Percentiles rank a stretch among this genome's conserved stretches.
Conservation (phyloP, 1,140 invertebrate species). For the Psix sp. region DNA sequence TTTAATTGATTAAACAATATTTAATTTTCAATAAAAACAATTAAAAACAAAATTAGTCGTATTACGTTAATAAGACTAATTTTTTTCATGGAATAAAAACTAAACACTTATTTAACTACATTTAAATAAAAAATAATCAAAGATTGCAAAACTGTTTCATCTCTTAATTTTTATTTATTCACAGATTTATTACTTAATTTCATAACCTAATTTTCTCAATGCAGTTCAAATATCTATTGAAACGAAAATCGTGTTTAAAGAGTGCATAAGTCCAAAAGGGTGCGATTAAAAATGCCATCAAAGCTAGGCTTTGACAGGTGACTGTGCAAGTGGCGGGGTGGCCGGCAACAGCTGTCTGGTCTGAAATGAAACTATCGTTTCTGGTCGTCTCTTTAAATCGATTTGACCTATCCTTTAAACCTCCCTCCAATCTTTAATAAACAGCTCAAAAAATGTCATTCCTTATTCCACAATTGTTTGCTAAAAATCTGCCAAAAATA, state of each 20-base stretch:
- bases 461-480: not conserved
- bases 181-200: too few relatives aligned
- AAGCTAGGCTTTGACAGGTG: constrained; percentile 67
- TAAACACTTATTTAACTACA: too few relatives aligned
- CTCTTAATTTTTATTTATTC: too few relatives aligned
- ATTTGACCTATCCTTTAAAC: not conserved
- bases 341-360: constrained; percentile 64
- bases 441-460: not conserved
- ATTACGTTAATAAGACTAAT: too few relatives aligned
- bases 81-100: too few relatives aligned
- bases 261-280: constrained; percentile 7
- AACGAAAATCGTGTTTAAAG: not conserved
- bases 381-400: not conserved
- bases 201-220: too few relatives aligned
- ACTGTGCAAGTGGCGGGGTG: constrained; percentile 25
- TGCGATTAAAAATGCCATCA: constrained; percentile 73
- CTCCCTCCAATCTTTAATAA: not conserved
- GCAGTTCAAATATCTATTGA: too few relatives aligned
- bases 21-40: too few relatives aligned
- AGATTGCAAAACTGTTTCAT: too few relatives aligned
- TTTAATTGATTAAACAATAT: too few relatives aligned
- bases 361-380: constrained; percentile 59
- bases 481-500: not conserved
- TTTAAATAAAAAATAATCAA: too few relatives aligned
- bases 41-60: too few relatives aligned